Percentiles rank a stretch among this genome's conserved stretches.
Conservation (phyloP, 2,888 invertebrate species). For the Caenorhabditis virilis region DNA sequence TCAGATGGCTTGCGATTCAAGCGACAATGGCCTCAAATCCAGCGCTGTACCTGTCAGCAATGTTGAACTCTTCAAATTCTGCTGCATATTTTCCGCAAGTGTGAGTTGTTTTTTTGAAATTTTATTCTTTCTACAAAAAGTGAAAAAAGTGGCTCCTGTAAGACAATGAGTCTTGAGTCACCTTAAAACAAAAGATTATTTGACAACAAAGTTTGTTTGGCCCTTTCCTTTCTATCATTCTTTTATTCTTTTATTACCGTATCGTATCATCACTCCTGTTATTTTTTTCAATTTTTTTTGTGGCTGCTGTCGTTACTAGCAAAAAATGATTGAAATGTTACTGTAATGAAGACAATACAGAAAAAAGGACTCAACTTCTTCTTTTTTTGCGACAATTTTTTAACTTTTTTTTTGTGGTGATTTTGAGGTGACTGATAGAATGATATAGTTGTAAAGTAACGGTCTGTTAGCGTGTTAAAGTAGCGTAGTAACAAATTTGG, state of each 20-base stretch:
- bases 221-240: not conserved
- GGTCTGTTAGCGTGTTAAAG: no score
- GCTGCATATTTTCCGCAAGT: constrained; percentile 24
- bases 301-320: no score
- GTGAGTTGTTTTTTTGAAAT: constrained; percentile 13
- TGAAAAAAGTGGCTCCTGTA: constrained; percentile 3
- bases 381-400: no score
- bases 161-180: not conserved
- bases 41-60: constrained; percentile 8
- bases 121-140: constrained; percentile 4
- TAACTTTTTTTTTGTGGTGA: no score
- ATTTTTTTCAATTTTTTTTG: no score
- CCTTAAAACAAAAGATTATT: not conserved
- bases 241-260: not conserved
- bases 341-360: no score
- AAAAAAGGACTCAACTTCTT: no score
- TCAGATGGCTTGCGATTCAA: constrained; percentile 13
- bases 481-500: no score
- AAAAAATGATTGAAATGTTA: no score
- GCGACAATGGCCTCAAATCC: constrained; percentile 8
- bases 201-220: not conserved
- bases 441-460: no score
- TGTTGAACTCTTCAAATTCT: not conserved
- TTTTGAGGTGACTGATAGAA: no score
- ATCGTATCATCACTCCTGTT: no score